Percentiles rank a stretch among this genome's conserved stretches.
Evolutionary conservation across 1,140 invertebrate genomes (phyloP).

Genomic region (Tetramorium parvispinum): DNA sequence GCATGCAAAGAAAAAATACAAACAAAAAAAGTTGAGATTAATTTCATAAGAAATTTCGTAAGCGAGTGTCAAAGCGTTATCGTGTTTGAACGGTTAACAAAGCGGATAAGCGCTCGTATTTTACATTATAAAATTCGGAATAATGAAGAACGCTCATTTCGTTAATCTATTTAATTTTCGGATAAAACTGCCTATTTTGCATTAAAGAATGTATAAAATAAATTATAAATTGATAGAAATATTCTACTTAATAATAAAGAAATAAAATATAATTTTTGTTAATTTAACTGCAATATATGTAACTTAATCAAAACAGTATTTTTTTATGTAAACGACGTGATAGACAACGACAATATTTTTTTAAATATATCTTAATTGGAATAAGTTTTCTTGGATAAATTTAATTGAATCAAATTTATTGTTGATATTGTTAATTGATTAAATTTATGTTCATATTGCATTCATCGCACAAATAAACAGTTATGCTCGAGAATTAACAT

Average conservation of each 20-base stretch:
- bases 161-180: slow-evolving; percentile 14
- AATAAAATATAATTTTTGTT: not conserved
- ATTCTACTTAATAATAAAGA: not conserved
- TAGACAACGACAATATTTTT: not conserved
- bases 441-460: no score
- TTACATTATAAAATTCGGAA: not conserved
- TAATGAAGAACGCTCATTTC: not conserved
- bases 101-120: not conserved
- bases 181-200: not conserved
- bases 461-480: not conserved
- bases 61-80: slow-evolving; percentile 13
- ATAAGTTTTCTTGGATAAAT: not conserved
- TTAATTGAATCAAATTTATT: not conserved
- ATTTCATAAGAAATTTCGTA: slow-evolving; percentile 40
- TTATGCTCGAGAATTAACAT: slow-evolving; percentile 8
- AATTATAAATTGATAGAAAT: not conserved
- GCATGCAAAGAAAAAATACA: slow-evolving; percentile 63
- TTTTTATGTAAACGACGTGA: not conserved
- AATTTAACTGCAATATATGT: not conserved
- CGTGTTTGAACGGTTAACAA: not conserved
- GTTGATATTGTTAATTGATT: not conserved
- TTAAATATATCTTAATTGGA: not conserved
- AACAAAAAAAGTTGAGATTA: slow-evolving; percentile 22
- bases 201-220: not conserved
- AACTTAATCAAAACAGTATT: not conserved